Base-by-base conservation (phyloP, 2,113 vertebrate species). In the Anoplopoma fimbria region DNA sequence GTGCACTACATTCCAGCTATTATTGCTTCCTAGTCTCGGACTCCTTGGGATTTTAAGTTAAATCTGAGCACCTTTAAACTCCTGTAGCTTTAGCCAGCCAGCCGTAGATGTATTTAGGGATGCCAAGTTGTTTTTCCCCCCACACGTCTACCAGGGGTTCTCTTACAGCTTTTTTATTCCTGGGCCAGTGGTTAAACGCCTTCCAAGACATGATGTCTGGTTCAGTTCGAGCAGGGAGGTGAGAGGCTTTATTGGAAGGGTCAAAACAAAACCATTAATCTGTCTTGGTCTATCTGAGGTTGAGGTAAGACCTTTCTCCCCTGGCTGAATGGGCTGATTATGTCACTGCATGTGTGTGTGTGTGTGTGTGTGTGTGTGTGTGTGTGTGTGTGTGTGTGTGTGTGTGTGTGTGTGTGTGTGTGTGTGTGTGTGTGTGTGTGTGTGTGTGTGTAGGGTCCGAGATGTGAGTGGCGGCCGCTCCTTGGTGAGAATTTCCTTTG, bases 401-500 rank as follows among this genome's bases (percentile, higher is more conserved):
- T 51, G 67, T 83, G 29, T 63, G 58, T 21, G 57, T 60, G 57
- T 60, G 57, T 58, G 58, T 61, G 63, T 62, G 61, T 63, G 62
- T 42, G 55, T 34, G 55, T 58, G 53, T 57, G 49, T 53, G 60
- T 62, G 61, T 63, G 64, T 36, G 23, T 25, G n/a, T 65, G 70
- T 87, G 78, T 85, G 75, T 80, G 77, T 82, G 75, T 62, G 47
- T 69, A 72, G 27, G 38, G 49, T 83, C 68, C 63, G 40, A 78
- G 82, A 82, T 78, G 58, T 69, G 67, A 89, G 81, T 78, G 75
- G 38, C 53, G 53, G 84, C 69, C 69, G 84, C 64, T 80, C 38
- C 82, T 74, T 34, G 38, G 73, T 74, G 86, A 89, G 63, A 92
- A 84, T 93, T 94, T 94, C 81, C 73, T 93, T 91, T 90, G 90